Evolutionary conservation across 2,797 vertebrate species (phyloP).

Genomic region (Microctenopoma lineatum): DNA sequence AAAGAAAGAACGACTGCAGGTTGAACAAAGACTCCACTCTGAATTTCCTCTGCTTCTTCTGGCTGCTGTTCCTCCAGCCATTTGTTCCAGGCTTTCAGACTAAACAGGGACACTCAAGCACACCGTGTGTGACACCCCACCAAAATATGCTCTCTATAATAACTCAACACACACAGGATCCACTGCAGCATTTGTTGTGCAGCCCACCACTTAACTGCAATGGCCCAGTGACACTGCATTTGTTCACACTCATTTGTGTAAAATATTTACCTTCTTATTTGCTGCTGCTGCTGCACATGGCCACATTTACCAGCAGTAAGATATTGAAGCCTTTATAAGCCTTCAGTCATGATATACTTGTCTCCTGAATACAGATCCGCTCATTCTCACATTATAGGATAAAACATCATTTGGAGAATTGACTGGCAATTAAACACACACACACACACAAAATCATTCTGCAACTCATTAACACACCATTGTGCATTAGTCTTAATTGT

Average conservation of each 20-base stretch:
- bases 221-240: neutral
- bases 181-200: neutral
- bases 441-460: constrained; percentile 12
- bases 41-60: no score
- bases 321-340: neutral
- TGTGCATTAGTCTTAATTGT: constrained; percentile 41
- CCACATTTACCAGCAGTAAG: neutral
- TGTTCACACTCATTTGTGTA: neutral
- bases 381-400: constrained; percentile 11
- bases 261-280: constrained; percentile 37
- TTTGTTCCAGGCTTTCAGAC: constrained; percentile 24
- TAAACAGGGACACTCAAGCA: constrained; percentile 20
- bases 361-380: constrained; percentile 14
- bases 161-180: constrained; percentile 7
- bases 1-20: no score
- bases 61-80: constrained; percentile 2
- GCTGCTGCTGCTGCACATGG: constrained; percentile 13
- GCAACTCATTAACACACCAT: constrained; percentile 43
- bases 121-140: constrained; percentile 11
- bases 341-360: constrained; percentile 9
- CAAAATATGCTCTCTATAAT: constrained; percentile 4
- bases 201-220: no score
- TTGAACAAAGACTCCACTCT: no score
- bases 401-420: constrained; percentile 1
- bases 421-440: constrained; percentile 26